These are phyloP conservation scores for Cosmia pyralina DNA, from an alignment of 2,888 invertebrate genomes.

Conservation along the genomic window DNA sequence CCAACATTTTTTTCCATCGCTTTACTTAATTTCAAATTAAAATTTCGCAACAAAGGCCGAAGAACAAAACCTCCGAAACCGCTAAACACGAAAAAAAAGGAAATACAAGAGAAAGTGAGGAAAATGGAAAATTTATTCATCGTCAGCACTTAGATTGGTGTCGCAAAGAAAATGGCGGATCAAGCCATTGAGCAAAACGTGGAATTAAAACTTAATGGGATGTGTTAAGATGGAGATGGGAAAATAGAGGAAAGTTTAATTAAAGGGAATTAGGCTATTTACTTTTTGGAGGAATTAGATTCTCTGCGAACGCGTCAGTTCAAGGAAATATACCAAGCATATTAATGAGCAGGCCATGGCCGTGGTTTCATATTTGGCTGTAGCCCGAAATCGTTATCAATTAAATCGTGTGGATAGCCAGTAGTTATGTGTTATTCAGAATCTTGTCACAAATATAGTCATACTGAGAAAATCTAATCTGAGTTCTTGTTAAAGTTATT, in stretches of 20 bases:
- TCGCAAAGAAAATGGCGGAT: constrained; percentile 63
- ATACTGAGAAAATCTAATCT: background rate
- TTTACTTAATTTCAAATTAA: constrained; percentile 71
- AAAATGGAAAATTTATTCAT: constrained; percentile 80
- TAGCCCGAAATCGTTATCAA: background rate
- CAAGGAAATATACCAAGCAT: constrained; percentile 1
- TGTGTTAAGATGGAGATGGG: constrained; percentile 51
- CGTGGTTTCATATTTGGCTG: background rate
- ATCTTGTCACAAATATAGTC: background rate
- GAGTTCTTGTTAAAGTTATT: background rate
- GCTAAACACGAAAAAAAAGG: constrained; percentile 65
- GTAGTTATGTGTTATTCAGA: background rate
- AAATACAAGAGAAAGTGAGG: constrained; percentile 67
- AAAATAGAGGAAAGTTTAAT: constrained; percentile 49
- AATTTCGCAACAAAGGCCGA: constrained; percentile 66
- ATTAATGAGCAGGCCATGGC: background rate
- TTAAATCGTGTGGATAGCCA: background rate
- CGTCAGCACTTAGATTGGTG: constrained; percentile 71
- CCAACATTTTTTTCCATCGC: constrained; percentile 50
- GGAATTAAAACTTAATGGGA: constrained; percentile 73
- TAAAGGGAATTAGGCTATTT: constrained; percentile 47
- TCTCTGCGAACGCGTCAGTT: background rate
- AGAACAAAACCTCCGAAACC: constrained; percentile 66
- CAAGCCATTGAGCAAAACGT: constrained; percentile 70
- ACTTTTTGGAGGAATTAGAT: constrained; percentile 21